Evolutionary conservation across 2,113 vertebrate species (phyloP).

Genomic region (Coregonus clupeaformis): DNA sequence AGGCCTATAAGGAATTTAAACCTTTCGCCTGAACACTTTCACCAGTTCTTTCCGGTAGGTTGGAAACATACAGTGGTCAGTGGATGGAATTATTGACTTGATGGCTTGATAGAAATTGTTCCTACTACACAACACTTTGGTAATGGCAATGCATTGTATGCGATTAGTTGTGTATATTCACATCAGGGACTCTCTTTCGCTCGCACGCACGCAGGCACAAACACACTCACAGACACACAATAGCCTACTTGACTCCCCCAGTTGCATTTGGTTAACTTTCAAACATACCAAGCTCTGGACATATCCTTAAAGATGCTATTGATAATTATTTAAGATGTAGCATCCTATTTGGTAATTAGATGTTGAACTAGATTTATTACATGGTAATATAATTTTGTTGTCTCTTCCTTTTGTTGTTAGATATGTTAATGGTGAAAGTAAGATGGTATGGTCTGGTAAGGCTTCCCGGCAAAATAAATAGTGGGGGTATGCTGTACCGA

Average conservation of each 20-base stretch:
- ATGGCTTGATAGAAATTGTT: neutral
- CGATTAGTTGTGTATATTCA: slow-evolving; percentile 10
- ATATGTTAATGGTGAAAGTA: no score
- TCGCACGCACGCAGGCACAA: no score
- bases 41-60: slow-evolving; percentile 8
- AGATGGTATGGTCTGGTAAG: no score
- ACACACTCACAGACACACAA: neutral
- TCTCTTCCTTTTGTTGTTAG: neutral
- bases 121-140: neutral
- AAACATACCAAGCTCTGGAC: neutral
- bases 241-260: neutral
- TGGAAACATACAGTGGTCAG: neutral
- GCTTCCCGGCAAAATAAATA: no score
- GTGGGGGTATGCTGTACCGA: no score
- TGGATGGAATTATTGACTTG: neutral
- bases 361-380: no score
- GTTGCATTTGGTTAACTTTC: neutral
- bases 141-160: neutral
- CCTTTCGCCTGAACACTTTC: neutral
- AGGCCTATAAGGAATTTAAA: neutral
- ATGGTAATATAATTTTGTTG: no score
- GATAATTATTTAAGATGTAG: neutral
- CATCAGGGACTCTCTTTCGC: neutral
- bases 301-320: neutral
- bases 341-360: neutral